phyloP scores from a whole-genome alignment of 2,888 invertebrate species.

The Ophion obscuratus region DNA sequence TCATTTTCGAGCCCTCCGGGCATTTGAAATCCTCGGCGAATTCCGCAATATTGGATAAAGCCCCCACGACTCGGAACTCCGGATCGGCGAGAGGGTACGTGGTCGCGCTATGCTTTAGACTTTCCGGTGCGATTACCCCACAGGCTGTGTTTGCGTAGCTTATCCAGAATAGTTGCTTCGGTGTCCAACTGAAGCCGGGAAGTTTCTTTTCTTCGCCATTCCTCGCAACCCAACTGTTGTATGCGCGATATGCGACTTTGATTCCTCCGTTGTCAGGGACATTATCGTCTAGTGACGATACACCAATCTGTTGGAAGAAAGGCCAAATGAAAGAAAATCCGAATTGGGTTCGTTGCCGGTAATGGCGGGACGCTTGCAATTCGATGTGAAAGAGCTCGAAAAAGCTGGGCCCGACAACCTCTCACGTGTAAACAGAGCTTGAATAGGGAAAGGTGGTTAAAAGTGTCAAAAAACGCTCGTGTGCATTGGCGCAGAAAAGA shows the following conservation, averaged over 20 bases:
- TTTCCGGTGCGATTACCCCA: slow-evolving; percentile 86
- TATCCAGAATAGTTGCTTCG: slow-evolving; percentile 89
- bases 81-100: slow-evolving; percentile 92
- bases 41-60: slow-evolving; percentile 87
- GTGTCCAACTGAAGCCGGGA: slow-evolving; percentile 90
- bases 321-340: background rate
- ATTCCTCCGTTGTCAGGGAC: slow-evolving; percentile 98
- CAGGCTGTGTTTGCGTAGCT: slow-evolving; percentile 84
- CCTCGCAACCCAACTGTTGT: slow-evolving; percentile 89
- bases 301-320: slow-evolving; percentile 91
- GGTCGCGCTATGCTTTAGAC: slow-evolving; percentile 91
- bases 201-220: slow-evolving; percentile 88
- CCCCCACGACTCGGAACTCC: slow-evolving; percentile 87
- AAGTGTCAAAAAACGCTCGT: background rate
- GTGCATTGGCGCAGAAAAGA: slow-evolving; percentile 37
- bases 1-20: slow-evolving; percentile 77
- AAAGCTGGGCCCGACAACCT: too few relatives aligned
- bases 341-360: too few relatives aligned
- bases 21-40: slow-evolving; percentile 88
- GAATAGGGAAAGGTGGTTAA: background rate
- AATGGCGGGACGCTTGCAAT: too few relatives aligned
- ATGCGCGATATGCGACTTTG: slow-evolving; percentile 95
- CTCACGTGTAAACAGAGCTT: background rate
- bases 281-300: slow-evolving; percentile 96
- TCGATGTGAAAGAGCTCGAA: too few relatives aligned